Conservation (phyloP, 2,113 vertebrate genomes). For the Periophthalmus modestus region DNA sequence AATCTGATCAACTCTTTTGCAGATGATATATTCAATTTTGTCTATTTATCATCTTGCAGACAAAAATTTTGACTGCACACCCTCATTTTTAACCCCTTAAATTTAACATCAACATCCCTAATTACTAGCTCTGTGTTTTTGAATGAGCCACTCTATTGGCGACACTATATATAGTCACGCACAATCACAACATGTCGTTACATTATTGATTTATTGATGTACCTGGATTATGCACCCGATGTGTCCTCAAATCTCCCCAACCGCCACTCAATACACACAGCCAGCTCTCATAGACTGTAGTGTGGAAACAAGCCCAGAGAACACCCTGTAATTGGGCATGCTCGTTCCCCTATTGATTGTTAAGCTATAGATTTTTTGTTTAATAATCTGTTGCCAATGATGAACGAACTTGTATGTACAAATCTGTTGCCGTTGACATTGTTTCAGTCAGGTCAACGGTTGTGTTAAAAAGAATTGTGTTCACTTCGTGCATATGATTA, state of each 20-base stretch:
- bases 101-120: no score
- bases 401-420: neutral
- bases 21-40: no score
- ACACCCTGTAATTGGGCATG: neutral
- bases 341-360: neutral
- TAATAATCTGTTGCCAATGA: neutral
- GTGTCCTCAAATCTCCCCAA: slow-evolving; percentile 3
- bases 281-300: neutral
- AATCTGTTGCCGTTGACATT: neutral
- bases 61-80: no score
- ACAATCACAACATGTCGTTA: neutral
- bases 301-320: neutral
- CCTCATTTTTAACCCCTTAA: no score
- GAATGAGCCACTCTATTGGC: neutral
- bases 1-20: no score
- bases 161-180: neutral
- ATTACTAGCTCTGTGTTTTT: neutral
- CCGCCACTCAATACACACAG: neutral
- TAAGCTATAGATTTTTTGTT: neutral
- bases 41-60: no score
- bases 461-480: no score
- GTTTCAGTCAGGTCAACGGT: no score
- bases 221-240: neutral
- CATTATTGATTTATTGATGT: slow-evolving; percentile 1
- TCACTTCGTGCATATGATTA: no score